phyloP scores from a whole-genome alignment of 2,797 vertebrate species.

The Amblyraja radiata region DNA sequence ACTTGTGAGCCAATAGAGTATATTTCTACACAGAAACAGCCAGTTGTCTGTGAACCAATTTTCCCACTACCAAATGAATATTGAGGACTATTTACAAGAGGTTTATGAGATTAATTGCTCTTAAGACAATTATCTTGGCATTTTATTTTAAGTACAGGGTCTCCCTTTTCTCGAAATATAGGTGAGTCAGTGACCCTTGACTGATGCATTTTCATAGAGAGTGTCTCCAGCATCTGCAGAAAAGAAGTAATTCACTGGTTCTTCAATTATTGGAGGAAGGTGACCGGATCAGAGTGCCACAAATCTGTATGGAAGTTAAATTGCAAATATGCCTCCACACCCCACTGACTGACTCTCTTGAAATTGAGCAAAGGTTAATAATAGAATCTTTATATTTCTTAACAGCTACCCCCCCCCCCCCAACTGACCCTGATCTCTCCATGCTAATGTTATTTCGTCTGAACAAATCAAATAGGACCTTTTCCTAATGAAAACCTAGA shows the following conservation, averaged over 20 bases:
- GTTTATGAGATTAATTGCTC: neutral
- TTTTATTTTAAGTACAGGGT: neutral
- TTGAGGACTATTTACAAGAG: neutral
- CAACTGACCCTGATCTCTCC: neutral
- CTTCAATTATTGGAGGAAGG: neutral
- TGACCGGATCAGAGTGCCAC: neutral
- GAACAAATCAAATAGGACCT: neutral
- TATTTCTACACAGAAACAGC: neutral
- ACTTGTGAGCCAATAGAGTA: neutral
- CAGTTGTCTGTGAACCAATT: neutral
- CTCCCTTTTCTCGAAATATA: neutral
- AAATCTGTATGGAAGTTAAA: neutral
- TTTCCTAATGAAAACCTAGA: neutral
- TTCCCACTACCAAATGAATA: neutral
- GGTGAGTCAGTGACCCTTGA: neutral
- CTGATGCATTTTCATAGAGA: neutral
- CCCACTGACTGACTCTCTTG: neutral
- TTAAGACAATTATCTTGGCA: neutral
- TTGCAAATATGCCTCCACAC: neutral
- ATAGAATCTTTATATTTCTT: neutral
- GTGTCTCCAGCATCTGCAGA: neutral
- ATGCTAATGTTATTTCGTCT: neutral
- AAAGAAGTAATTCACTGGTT: neutral
- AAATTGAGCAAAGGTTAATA: neutral
- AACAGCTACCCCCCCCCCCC: too few species aligned